phyloP scores from a whole-genome alignment of 2,888 invertebrate species.

The Teleogryllus oceanicus region DNA sequence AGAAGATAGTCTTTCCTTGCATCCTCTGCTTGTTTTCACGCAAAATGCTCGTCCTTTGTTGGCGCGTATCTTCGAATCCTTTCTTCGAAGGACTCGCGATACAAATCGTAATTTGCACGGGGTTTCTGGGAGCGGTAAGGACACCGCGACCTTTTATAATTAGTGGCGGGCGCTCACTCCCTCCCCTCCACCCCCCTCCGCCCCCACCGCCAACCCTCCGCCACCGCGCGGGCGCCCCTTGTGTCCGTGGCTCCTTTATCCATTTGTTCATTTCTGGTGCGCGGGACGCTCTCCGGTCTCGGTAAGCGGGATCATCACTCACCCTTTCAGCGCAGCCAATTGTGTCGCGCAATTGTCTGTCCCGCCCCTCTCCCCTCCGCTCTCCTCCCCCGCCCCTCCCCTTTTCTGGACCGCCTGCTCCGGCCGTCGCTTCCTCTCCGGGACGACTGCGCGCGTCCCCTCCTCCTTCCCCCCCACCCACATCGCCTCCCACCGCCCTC shows the following conservation, averaged over 20 bases:
- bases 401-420: background rate
- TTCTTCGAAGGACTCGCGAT: too few species aligned
- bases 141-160: background rate
- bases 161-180: background rate
- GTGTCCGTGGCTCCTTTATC: background rate
- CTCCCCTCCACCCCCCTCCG: background rate
- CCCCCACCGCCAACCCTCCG: too few species aligned
- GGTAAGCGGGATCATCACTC: constrained; percentile 22
- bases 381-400: background rate
- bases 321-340: constrained; percentile 21
- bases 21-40: too few species aligned
- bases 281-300: background rate
- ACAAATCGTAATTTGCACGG: too few species aligned
- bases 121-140: too few species aligned
- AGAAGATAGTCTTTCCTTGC: too few species aligned
- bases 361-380: constrained; percentile 27
- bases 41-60: too few species aligned
- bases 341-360: constrained; percentile 30
- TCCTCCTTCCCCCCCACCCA: background rate
- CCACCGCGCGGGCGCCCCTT: too few species aligned
- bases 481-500: background rate
- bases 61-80: too few species aligned
- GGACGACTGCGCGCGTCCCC: background rate
- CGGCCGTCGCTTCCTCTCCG: background rate
- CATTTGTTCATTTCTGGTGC: background rate